These are phyloP conservation scores for Litoditis marina DNA, from an alignment of 2,888 invertebrate genomes.

Conservation along the genomic window DNA sequence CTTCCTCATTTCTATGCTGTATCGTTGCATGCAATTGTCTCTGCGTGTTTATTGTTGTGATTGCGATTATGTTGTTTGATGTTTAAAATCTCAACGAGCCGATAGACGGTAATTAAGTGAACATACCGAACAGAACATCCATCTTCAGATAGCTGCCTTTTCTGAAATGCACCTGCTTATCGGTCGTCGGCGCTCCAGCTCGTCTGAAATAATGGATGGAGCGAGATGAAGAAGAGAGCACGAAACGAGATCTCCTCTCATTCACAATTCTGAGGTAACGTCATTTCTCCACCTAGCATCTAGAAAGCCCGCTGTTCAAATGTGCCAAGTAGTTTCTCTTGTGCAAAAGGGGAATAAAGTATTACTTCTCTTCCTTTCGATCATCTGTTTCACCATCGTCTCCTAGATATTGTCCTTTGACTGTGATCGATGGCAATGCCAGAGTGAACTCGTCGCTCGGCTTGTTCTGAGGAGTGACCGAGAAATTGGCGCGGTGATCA, in stretches of 20 bases:
- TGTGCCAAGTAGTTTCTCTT: too few relatives aligned
- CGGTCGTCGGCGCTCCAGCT: conserved; percentile 17
- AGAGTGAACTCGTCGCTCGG: conserved; percentile 26
- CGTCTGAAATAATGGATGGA: background rate
- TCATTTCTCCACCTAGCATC: too few relatives aligned
- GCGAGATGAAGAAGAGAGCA: background rate
- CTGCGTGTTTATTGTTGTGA: too few relatives aligned
- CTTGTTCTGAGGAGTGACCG: conserved; percentile 26
- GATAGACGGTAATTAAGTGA: too few relatives aligned
- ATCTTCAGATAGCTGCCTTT: conserved; percentile 48
- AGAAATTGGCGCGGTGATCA: conserved; percentile 37
- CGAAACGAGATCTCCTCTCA: too few relatives aligned
- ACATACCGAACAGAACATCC: conserved; percentile 32
- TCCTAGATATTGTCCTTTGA: conserved; percentile 26
- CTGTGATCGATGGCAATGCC: conserved; percentile 27
- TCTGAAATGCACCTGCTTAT: conserved; percentile 34
- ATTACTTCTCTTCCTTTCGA: background rate
- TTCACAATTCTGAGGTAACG: too few relatives aligned
- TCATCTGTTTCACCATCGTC: conserved; percentile 1
- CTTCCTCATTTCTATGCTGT: too few relatives aligned
- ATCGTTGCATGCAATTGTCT: too few relatives aligned
- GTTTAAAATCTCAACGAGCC: too few relatives aligned
- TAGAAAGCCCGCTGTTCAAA: too few relatives aligned
- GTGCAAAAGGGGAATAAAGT: background rate
- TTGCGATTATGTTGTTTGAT: too few relatives aligned